phyloP scores from a whole-genome alignment of 1,140 invertebrate species.

The Glossosoma conforme region DNA sequence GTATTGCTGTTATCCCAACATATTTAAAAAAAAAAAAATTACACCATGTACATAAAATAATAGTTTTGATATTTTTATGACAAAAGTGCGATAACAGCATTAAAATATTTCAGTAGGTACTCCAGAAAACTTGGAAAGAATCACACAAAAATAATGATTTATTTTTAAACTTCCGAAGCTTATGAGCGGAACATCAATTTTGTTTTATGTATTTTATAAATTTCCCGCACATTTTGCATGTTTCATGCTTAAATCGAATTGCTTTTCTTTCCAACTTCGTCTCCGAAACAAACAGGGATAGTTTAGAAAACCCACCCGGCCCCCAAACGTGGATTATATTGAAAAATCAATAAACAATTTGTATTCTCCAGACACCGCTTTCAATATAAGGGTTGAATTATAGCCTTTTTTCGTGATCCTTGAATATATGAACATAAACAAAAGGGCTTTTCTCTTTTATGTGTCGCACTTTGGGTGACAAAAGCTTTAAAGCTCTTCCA shows the following conservation, averaged over 20 bases:
- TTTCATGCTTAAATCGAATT: conserved; percentile 16
- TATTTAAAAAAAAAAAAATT: no score
- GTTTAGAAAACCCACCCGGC: not conserved
- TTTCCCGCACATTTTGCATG: no score
- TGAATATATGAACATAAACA: conserved; percentile 13
- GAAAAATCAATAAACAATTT: conserved; percentile 30
- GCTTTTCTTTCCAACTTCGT: conserved; percentile 13
- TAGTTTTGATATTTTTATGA: no score
- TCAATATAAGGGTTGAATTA: conserved; percentile 26
- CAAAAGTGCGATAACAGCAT: no score
- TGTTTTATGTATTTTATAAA: no score
- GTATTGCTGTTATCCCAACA: no score
- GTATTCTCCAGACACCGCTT: conserved; percentile 21
- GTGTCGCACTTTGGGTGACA: not conserved
- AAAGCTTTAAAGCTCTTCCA: conserved; percentile 1
- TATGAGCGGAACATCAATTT: no score
- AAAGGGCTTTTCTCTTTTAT: conserved; percentile 1
- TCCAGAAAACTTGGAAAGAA: no score
- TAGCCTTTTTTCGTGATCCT: conserved; percentile 23
- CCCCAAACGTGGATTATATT: conserved; percentile 22
- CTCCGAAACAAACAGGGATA: conserved; percentile 16
- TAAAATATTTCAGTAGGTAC: no score
- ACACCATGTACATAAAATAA: no score
- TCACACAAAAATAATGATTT: no score
- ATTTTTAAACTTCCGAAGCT: no score